Percentiles rank a stretch among this genome's conserved stretches.
Evolutionary conservation across 2,888 invertebrate genomes (phyloP).

Genomic region (Drosophila pseudotalamancana): DNA sequence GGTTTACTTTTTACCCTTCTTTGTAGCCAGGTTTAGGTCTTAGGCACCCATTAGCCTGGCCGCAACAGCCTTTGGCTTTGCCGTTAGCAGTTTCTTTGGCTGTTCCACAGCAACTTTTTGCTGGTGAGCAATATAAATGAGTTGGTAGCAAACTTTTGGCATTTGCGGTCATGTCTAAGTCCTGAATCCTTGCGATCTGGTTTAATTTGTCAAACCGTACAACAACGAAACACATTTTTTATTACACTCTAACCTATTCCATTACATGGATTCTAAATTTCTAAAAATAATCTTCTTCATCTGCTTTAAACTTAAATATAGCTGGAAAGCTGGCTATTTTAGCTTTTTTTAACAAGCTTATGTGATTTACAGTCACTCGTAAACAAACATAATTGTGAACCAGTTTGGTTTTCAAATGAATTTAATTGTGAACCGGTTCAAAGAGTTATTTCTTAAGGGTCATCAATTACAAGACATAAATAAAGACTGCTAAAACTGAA

Average conservation of each 20-base stretch:
- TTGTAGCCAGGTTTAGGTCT: constrained; percentile 20
- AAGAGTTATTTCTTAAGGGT: neutral
- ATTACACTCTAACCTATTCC: neutral
- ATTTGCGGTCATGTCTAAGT: constrained; percentile 53
- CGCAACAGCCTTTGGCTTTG: constrained; percentile 16
- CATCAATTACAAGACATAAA: too few species aligned
- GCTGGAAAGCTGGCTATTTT: neutral
- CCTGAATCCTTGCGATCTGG: constrained; percentile 23
- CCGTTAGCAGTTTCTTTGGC: neutral
- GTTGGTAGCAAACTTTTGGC: constrained; percentile 64
- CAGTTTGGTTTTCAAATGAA: neutral
- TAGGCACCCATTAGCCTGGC: constrained; percentile 38
- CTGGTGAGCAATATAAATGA: constrained; percentile 61
- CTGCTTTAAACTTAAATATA: neutral
- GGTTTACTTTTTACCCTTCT: neutral
- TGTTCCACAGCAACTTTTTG: constrained; percentile 23
- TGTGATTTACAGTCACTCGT: neutral
- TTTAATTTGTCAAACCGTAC: constrained; percentile 41
- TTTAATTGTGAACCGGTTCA: neutral
- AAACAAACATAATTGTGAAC: neutral
- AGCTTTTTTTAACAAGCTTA: neutral
- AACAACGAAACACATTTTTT: constrained; percentile 4
- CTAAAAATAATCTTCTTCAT: neutral
- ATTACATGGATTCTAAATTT: neutral
- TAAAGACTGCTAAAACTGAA: too few species aligned